These are phyloP conservation scores for Lochmaea capreae DNA, from an alignment of 2,888 invertebrate genomes.

Conservation along the genomic window DNA sequence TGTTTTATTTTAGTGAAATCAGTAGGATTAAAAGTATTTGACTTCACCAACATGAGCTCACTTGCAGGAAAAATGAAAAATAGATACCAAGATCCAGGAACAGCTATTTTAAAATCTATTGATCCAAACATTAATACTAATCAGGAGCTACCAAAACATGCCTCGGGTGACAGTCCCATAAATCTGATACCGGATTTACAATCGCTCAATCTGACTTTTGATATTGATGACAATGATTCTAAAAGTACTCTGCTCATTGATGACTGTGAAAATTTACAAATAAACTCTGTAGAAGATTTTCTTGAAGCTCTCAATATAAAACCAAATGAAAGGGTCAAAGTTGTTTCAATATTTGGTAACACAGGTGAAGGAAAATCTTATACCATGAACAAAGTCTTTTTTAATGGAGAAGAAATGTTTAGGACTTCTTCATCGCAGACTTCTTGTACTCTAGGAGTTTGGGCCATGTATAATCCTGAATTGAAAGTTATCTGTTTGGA, in stretches of 20 bases:
- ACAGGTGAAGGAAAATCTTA: constrained; percentile 87
- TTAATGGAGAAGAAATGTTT: constrained; percentile 73
- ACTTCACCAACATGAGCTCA: constrained; percentile 43
- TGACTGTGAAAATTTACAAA: constrained; percentile 71
- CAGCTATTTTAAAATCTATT: constrained; percentile 58
- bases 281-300: constrained; percentile 70
- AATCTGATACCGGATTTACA: constrained; percentile 37
- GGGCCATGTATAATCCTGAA: constrained; percentile 78
- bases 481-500: constrained; percentile 78
- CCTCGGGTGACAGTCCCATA: constrained; percentile 20
- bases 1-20: constrained; percentile 38
- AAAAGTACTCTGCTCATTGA: constrained; percentile 72
- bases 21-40: constrained; percentile 38
- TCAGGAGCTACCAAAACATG: constrained; percentile 23
- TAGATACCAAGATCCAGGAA: constrained; percentile 36
- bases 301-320: constrained; percentile 66
- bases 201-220: constrained; percentile 49
- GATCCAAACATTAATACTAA: constrained; percentile 52
- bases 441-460: constrained; percentile 82
- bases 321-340: constrained; percentile 74
- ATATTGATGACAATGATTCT: constrained; percentile 47
- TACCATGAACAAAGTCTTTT: constrained; percentile 79
- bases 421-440: constrained; percentile 75
- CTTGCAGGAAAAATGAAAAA: constrained; percentile 45
- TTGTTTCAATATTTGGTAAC: constrained; percentile 86